Evolutionary conservation across 2,888 invertebrate genomes (phyloP).

Genomic region (Hypomecis punctinalis): DNA sequence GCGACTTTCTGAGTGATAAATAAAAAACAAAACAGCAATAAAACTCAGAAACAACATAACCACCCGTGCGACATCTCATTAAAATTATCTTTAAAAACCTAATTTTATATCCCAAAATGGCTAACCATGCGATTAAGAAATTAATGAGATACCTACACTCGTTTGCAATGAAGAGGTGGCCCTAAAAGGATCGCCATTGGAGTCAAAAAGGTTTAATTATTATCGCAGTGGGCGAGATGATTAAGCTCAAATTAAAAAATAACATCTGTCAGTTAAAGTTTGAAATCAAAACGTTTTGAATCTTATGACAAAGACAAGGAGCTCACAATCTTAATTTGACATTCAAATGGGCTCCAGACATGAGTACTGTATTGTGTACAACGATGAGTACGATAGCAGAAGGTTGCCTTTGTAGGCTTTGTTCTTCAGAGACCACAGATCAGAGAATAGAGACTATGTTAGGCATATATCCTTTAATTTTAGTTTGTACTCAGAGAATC

Average conservation of each 20-base stretch:
- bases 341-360: background rate
- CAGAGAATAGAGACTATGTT: too few species aligned
- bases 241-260: constrained; percentile 42
- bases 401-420: background rate
- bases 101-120: constrained; percentile 14
- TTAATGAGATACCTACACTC: constrained; percentile 19
- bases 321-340: background rate
- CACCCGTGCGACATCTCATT: constrained; percentile 7
- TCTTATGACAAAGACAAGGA: constrained; percentile 1
- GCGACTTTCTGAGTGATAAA: background rate
- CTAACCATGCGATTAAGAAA: constrained; percentile 16
- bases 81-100: constrained; percentile 19
- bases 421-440: too few species aligned
- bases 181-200: constrained; percentile 34
- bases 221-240: constrained; percentile 55
- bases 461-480: too few species aligned
- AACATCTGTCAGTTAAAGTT: constrained; percentile 13
- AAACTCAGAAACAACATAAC: background rate
- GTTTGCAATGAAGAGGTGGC: constrained; percentile 40
- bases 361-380: background rate
- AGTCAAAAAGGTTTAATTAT: constrained; percentile 55
- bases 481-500: too few species aligned
- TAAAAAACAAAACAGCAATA: background rate
- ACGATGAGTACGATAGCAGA: background rate
- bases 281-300: constrained; percentile 1